Evolutionary conservation across 2,113 vertebrate species (phyloP).

Genomic region (Apodemus speciosus): DNA sequence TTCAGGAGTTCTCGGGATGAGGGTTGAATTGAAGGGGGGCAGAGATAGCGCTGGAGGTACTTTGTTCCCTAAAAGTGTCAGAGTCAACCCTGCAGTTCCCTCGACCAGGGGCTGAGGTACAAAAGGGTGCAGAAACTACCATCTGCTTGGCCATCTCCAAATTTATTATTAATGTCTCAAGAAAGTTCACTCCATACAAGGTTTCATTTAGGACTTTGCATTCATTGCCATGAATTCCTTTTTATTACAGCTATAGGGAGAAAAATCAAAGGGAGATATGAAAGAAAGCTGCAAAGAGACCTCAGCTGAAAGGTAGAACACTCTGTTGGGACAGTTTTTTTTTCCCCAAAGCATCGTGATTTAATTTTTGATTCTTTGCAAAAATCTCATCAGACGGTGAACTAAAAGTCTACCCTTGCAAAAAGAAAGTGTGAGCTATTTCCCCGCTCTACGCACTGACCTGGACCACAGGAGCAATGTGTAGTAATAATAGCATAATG

Average conservation of each 20-base stretch:
- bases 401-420: not conserved
- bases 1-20: conserved; percentile 90
- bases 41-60: conserved; percentile 83
- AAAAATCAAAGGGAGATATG: conserved; percentile 55
- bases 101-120: conserved; percentile 86
- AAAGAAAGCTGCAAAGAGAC: conserved; percentile 49
- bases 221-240: conserved; percentile 64
- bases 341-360: conserved; percentile 31
- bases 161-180: conserved; percentile 82
- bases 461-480: conserved; percentile 26
- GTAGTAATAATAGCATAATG: conserved; percentile 33
- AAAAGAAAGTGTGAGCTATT: conserved; percentile 9
- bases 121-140: conserved; percentile 78
- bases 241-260: conserved; percentile 68
- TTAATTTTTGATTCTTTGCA: conserved; percentile 22
- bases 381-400: conserved; percentile 56
- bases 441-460: conserved; percentile 41
- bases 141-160: conserved; percentile 58
- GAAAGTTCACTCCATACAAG: conserved; percentile 69
- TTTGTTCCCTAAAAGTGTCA: conserved; percentile 93
- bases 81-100: conserved; percentile 88
- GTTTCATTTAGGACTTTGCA: conserved; percentile 76
- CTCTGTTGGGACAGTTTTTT: not conserved
- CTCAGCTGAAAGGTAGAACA: conserved; percentile 64
- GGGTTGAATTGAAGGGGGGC: conserved; percentile 84